Base-by-base conservation (phyloP, 2,797 vertebrate species). In the Bucorvus abyssinicus region DNA sequence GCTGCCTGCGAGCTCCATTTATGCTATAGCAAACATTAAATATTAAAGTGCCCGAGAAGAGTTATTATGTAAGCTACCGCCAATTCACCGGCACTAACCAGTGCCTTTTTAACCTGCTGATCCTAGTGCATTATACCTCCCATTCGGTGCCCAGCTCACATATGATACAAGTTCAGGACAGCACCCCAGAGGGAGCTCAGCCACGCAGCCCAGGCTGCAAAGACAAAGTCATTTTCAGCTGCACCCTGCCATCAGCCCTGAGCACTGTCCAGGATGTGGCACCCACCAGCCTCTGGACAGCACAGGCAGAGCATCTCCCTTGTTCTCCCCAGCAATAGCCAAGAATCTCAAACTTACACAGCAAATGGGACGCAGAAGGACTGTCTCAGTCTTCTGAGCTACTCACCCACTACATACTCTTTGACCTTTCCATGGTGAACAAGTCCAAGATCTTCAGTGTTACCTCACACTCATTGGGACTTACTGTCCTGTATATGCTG, bases 21-120 rank as follows among this genome's bases (percentile, higher is more conserved):
- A 89, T 89, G 65, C 84, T 93, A 94, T n/a, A 94, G 75, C 45
- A 94, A 93, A 44, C 86, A 91, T 90, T 77, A 94, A 94, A 96
- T 89, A 93, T 95, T 94, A 52, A 96, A 84, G 44, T 3, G 4
- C 26, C 81, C 81, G 21, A 20, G 63, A 74, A 87, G 63, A 67
- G 69, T 17, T 22, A 55, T 93, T 94, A 94, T 14, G 65, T 70
- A 94, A 96, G 71, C 68, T 49, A 36, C 7, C 1, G 1, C 10
- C 27, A 78, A 27, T 23, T 52, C 73, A 64, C 69, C 5, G 1
- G 79, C 57, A 57, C 44, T 32, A 83, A 45, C 13, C 0, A 0
- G 3, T 71, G 87, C 68, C 56, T 92, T 60, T 87, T 84, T 63
- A 91, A 87, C 55, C 67, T 21, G 6, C 56, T 20, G 36, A 52